Evolutionary conservation across 2,797 vertebrate species (phyloP).

Genomic region (Podargus strigoides): DNA sequence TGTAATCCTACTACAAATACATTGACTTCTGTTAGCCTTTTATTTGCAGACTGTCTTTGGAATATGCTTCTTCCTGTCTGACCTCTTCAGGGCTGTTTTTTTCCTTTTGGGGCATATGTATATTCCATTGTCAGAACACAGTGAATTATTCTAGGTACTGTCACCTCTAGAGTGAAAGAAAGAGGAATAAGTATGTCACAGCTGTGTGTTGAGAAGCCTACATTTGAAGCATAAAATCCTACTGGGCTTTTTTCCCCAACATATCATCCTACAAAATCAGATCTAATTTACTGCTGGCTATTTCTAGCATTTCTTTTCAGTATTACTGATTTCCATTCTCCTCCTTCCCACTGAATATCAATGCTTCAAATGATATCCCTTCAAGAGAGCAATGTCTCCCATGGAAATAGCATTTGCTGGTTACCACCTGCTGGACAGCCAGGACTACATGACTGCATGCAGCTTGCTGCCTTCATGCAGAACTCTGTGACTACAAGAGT

Average conservation of each 20-base stretch:
- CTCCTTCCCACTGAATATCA: not conserved
- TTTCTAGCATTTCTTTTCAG: not conserved
- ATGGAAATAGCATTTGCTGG: not conserved
- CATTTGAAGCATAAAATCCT: not conserved
- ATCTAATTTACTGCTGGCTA: not conserved
- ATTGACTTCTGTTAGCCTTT: not conserved
- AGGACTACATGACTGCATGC: accelerated
- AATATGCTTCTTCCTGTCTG: not conserved
- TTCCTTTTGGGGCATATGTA: not conserved
- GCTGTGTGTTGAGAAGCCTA: not conserved
- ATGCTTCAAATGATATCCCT: not conserved
- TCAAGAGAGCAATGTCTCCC: not conserved
- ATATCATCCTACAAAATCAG: not conserved
- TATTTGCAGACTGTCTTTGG: not conserved
- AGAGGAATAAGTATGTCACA: not conserved
- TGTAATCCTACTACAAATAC: not conserved
- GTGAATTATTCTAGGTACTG: not conserved
- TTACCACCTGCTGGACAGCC: not conserved
- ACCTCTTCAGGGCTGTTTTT: not conserved
- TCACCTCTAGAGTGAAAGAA: not conserved
- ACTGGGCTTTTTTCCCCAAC: not conserved
- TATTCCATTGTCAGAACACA: not conserved
- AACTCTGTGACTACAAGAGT: not conserved
- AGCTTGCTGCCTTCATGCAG: not conserved
- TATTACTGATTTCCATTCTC: not conserved